phyloP scores from a whole-genome alignment of 2,797 vertebrate genomes.

The Cryptoblepharus egeriae region DNA sequence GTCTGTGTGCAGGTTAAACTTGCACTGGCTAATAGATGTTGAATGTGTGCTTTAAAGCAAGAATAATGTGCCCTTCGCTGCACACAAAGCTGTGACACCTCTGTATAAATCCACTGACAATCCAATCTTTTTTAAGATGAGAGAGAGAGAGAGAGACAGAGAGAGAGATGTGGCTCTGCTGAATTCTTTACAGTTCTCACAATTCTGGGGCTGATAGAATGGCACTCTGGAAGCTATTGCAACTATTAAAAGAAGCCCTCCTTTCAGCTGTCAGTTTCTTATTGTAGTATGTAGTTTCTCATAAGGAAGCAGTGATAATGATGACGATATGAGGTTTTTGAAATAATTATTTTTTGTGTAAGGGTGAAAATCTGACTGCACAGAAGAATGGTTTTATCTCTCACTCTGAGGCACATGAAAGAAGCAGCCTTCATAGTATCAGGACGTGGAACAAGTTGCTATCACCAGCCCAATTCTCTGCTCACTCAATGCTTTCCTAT shows the following conservation, averaged over 20 bases:
- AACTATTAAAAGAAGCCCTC: constrained; percentile 1
- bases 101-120: constrained; percentile 29
- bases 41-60: constrained; percentile 7
- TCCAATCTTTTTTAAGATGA: constrained; percentile 35
- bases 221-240: neutral
- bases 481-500: neutral
- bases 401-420: neutral
- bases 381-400: neutral
- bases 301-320: neutral
- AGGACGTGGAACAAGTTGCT: neutral
- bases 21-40: neutral
- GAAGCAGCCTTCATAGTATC: neutral
- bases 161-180: constrained; percentile 2
- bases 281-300: neutral
- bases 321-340: neutral
- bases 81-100: neutral
- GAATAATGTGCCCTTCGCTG: neutral
- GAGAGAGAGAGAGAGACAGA: neutral
- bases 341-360: neutral
- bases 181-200: constrained; percentile 19
- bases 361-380: neutral
- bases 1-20: constrained; percentile 12
- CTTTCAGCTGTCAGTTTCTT: neutral
- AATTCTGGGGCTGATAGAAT: neutral
- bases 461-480: neutral